Percentiles rank a stretch among this genome's conserved stretches.
phyloP scores from a whole-genome alignment of 2,888 invertebrate genomes.

The Julus scandinavius region DNA sequence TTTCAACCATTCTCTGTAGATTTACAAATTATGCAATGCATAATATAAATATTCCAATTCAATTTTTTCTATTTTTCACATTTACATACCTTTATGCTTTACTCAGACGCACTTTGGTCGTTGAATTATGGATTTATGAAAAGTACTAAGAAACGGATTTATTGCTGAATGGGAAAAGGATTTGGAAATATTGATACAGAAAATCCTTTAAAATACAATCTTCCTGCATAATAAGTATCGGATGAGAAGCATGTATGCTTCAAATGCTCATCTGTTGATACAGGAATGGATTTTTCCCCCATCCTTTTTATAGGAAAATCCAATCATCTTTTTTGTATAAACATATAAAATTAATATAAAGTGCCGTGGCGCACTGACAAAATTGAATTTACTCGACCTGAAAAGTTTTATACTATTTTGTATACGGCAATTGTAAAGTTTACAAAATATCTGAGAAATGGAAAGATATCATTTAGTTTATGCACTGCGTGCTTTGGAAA shows the following conservation, averaged over 20 bases:
- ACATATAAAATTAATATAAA: conserved; percentile 44
- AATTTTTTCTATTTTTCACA: not conserved
- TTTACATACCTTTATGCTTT: not conserved
- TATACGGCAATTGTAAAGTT: not conserved
- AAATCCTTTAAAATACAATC: conserved; percentile 28
- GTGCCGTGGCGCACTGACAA: not conserved
- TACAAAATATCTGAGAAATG: not conserved
- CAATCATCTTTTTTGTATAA: conserved; percentile 41
- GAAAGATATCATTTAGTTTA: not conserved
- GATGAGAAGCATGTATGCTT: not conserved
- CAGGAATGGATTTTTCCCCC: not conserved
- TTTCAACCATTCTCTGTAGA: not conserved
- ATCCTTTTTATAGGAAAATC: conserved; percentile 38
- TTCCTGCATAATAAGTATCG: conserved; percentile 26
- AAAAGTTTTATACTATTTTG: not conserved
- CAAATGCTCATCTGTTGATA: conserved; percentile 36
- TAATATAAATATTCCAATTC: not conserved
- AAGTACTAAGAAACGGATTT: conserved; percentile 31
- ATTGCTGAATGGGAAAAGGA: conserved; percentile 28
- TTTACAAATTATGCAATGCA: not conserved
- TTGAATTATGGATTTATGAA: conserved; percentile 46
- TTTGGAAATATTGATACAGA: conserved; percentile 45
- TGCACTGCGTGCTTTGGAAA: not conserved
- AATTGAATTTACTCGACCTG: conserved; percentile 39
- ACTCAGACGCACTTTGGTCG: not conserved